Evolutionary conservation across 2,797 vertebrate species (phyloP), one percentile per base, ranked within the genome.

Genomic region (Neomorphus geoffroyi): DNA sequence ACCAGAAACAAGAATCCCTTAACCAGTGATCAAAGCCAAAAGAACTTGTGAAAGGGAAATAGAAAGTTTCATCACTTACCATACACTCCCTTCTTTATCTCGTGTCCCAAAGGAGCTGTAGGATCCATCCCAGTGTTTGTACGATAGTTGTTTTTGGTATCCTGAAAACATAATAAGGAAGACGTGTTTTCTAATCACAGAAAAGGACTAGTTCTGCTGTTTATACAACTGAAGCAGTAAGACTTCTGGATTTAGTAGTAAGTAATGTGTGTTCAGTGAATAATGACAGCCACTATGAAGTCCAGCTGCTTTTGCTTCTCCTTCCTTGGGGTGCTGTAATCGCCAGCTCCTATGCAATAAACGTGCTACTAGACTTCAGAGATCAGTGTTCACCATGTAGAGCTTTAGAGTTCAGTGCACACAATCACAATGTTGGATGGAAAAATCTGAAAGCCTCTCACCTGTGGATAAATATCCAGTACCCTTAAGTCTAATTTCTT

Each of bases 121-220:
- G 54, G 99, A 99, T 35, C 99, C 99, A 43, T 99, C 98, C 1
- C 9, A 8, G 35, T 98, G 98, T 92, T 98, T 99, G 97, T 98
- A 99, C 18, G 80, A 97, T 7, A 99, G 97, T 72, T 99, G 98
- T 79, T 97, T 98, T 97, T 99, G 99, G 95, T 99, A 99, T 8
- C 99, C 99, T 99, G 88, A 92, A 96, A 88, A 50, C 30, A 90
- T 32, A 88, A 53, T 26, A 48, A 60, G n/a, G 50, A 35, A 1
- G 51, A 66, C 12, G 46, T n/a, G 53, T n/a, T 90, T 87, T 92
- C 60, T 87, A 86, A 72, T 17, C 16, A 51, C 30, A 90, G 33
- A 35, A 91, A 78, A 72, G 17, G 41, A 41, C 39, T 78, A 26
- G 18, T 65, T 62, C 16, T 77, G 28, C 21, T 84, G 13, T 82